A percentile compares a stretch with the other conserved stretches of the same genome.
Evolutionary conservation across 2,113 vertebrate genomes (phyloP).

Genomic region (Conger conger): DNA sequence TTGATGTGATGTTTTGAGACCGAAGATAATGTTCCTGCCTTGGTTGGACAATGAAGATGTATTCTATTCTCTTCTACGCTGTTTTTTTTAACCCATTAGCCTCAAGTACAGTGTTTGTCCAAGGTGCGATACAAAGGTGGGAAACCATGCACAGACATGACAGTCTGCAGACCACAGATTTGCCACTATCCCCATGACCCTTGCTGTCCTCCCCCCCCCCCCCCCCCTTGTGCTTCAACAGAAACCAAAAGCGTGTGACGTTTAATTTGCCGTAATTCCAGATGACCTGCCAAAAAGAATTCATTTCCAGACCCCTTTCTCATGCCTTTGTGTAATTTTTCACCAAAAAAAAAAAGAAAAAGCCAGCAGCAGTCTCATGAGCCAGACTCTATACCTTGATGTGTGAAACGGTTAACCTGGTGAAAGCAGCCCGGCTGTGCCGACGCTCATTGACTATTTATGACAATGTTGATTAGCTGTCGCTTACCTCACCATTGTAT

Average conservation of each 20-base stretch:
- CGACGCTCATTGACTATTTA: slow-evolving; percentile 78
- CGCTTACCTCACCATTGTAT: slow-evolving; percentile 73
- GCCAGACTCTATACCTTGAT: slow-evolving; percentile 36
- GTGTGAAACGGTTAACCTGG: slow-evolving; percentile 35
- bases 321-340: slow-evolving; percentile 56
- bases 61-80: too few species aligned
- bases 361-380: slow-evolving; percentile 68
- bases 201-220: background rate
- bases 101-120: background rate
- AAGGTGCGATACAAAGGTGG: background rate
- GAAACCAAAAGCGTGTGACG: slow-evolving; percentile 52
- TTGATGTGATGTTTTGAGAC: too few species aligned
- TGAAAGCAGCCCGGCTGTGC: slow-evolving; percentile 18
- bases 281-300: slow-evolving; percentile 73
- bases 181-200: background rate
- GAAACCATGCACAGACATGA: background rate
- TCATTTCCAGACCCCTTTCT: slow-evolving; percentile 47
- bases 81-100: background rate
- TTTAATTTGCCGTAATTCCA: slow-evolving; percentile 77
- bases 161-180: background rate
- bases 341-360: slow-evolving; percentile 70
- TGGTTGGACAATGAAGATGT: too few species aligned
- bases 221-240: background rate
- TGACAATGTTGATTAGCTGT: slow-evolving; percentile 84
- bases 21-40: too few species aligned